These are phyloP conservation scores for Aselliscus stoliczkanus DNA, from an alignment of 2,797 vertebrate species.

Conservation along the genomic window DNA sequence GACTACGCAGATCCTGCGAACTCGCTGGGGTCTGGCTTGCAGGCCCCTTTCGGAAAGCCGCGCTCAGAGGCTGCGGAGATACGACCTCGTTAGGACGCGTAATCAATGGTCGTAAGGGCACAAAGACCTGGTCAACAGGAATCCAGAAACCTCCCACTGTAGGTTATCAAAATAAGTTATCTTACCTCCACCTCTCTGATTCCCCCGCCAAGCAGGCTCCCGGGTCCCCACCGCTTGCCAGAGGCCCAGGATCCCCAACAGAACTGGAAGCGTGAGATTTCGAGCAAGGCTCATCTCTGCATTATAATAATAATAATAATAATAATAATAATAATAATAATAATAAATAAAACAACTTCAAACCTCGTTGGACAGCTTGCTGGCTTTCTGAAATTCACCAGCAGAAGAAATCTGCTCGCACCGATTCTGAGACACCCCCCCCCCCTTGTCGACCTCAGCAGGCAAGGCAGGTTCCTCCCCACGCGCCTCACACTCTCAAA, in stretches of 20 bases:
- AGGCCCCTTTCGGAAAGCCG: not conserved
- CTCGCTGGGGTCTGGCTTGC: not conserved
- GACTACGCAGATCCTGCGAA: not conserved
- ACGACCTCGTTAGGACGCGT: not conserved
- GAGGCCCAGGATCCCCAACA: not conserved
- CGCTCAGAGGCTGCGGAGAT: not conserved
- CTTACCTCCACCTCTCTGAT: not conserved
- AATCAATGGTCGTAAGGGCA: not conserved
- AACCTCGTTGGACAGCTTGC: constrained; percentile 27
- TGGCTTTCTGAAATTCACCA: not conserved
- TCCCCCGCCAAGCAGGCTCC: not conserved
- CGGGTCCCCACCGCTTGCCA: not conserved
- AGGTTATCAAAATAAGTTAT: constrained; percentile 30
- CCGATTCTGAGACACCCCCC: not conserved
- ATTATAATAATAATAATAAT: constrained; percentile 22
- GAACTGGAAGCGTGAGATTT: not conserved
- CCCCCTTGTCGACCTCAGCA: not conserved
- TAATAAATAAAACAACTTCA: constrained; percentile 38
- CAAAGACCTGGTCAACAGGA: not conserved
- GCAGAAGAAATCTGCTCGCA: not conserved
- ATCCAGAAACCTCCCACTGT: not conserved
- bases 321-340: constrained; percentile 38
- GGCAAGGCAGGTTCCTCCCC: not conserved
- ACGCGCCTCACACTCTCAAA: not conserved
- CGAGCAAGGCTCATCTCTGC: not conserved